Conservation (phyloP, 2,888 invertebrate species). For the Lordiphosa fenestrarum region DNA sequence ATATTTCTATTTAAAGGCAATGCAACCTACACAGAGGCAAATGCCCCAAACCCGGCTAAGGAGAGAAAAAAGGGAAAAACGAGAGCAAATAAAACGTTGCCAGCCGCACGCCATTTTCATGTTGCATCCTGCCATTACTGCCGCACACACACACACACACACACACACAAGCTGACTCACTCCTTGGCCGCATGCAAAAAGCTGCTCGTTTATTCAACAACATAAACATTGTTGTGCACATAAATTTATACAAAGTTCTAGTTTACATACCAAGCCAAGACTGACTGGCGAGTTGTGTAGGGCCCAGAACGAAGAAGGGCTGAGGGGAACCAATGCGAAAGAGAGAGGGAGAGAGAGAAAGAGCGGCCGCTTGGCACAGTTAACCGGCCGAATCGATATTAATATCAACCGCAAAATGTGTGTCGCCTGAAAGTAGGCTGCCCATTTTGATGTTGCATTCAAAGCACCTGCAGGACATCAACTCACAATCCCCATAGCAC, state of each 20-base stretch:
- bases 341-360: not conserved
- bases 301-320: not conserved
- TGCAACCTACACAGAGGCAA: constrained; percentile 43
- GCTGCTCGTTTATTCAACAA: constrained; percentile 74
- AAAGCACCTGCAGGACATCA: constrained; percentile 10
- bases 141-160: constrained; percentile 26
- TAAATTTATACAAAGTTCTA: constrained; percentile 75
- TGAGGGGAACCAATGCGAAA: not conserved
- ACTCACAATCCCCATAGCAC: constrained; percentile 20
- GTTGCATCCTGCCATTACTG: constrained; percentile 70
- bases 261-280: constrained; percentile 48
- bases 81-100: constrained; percentile 64
- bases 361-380: constrained; percentile 46
- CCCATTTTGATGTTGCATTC: constrained; percentile 35
- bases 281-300: not conserved
- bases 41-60: constrained; percentile 15
- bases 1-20: constrained; percentile 68
- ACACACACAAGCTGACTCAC: constrained; percentile 7
- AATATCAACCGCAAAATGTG: constrained; percentile 73
- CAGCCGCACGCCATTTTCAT: constrained; percentile 72
- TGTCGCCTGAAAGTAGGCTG: constrained; percentile 55
- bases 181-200: constrained; percentile 59
- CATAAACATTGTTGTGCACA: constrained; percentile 73
- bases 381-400: constrained; percentile 68
- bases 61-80: constrained; percentile 3